A percentile compares a stretch with the other conserved stretches of the same genome.
These are phyloP conservation scores for Athene cunicularia DNA, from an alignment of 2,113 vertebrate species.

Conservation along the genomic window DNA sequence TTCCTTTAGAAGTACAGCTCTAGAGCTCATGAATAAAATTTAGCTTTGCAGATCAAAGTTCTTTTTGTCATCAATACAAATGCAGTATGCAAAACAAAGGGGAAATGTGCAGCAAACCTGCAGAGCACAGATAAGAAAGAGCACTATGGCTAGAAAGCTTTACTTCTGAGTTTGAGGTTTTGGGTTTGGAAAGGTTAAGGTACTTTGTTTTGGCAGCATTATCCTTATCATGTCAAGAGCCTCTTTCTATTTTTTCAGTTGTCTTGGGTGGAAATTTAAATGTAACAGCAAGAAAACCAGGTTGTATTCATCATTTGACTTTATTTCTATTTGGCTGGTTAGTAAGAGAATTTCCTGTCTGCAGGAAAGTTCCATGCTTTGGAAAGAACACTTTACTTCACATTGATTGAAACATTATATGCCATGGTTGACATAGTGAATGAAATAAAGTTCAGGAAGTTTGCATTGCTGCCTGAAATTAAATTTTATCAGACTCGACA, in stretches of 20 bases:
- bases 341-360: constrained; percentile 8
- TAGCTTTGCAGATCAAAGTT: neutral
- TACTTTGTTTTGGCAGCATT: neutral
- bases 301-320: neutral
- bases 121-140: neutral
- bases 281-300: neutral
- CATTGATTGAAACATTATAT: neutral
- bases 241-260: neutral
- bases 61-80: neutral
- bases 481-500: neutral
- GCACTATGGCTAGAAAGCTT: neutral
- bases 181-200: neutral
- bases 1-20: neutral
- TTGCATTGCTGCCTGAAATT: neutral
- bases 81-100: neutral
- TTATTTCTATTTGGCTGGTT: neutral
- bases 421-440: neutral
- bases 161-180: neutral
- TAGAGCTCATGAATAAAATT: neutral
- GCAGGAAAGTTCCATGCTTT: neutral
- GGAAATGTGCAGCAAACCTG: neutral
- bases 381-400: constrained; percentile 24
- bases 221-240: neutral
- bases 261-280: neutral
- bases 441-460: constrained; percentile 11